Evolutionary conservation across 2,888 invertebrate genomes (phyloP).

Genomic region (Tolmerus cingulatus): DNA sequence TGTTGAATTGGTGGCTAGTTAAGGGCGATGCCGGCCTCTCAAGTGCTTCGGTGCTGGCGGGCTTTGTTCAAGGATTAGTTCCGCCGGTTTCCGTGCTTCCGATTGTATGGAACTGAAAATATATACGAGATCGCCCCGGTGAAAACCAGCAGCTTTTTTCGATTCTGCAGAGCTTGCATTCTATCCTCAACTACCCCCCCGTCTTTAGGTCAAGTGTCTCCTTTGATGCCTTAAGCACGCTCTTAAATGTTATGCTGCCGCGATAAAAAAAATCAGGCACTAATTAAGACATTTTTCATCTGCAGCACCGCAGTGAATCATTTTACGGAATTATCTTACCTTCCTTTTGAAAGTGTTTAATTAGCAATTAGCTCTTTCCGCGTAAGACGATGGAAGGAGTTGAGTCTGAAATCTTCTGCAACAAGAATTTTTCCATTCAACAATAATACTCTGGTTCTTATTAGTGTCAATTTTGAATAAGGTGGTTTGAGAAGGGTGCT

Average conservation of each 20-base stretch:
- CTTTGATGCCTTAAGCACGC: neutral
- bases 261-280: neutral
- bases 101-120: neutral
- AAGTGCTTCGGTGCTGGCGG: conserved; percentile 3
- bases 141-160: neutral
- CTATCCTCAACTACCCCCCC: neutral
- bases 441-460: neutral
- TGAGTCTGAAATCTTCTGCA: neutral
- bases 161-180: neutral
- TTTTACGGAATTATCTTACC: neutral
- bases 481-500: too few relatives aligned
- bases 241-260: neutral
- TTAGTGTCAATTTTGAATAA: neutral
- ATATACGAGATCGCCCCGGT: neutral
- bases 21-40: neutral
- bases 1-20: conserved; percentile 11
- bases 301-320: neutral
- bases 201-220: conserved; percentile 22
- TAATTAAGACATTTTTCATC: conserved; percentile 10
- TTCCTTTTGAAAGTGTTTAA: neutral
- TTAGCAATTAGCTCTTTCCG: neutral
- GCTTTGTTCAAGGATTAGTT: conserved; percentile 27
- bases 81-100: neutral
- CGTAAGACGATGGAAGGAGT: neutral
- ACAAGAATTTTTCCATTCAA: neutral